Base-by-base conservation (phyloP, 2,888 invertebrate genomes). In the Pachydiplax longipennis region DNA sequence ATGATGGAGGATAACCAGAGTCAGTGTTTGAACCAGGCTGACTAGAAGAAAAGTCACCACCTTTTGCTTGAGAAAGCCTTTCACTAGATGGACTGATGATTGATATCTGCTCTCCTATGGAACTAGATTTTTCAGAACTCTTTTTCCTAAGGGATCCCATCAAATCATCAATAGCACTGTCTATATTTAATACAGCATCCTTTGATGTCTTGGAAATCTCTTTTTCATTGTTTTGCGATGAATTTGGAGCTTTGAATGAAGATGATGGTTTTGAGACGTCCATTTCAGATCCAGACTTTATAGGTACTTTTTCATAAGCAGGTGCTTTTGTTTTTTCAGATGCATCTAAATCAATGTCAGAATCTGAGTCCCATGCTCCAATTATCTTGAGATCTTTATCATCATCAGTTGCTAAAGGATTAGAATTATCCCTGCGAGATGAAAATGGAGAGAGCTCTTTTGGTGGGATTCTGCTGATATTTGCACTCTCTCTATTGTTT, bases 321-420 rank as follows among this genome's bases (percentile, higher is more conserved):
- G 48, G 87, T 22, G 61, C 87, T 61, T 87, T 87, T 8, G 61
- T n/a, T 65, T 61, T 61, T 37, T 61, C 87, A 87, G 61, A 37
- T 6, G 87, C 58, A 61, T 87, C 87, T 37, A 87, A 61, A 22
- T 87, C 87, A 37, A 87, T 87, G n/a, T 87, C 87, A 8, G 87
- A 87, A 87, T 87, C 87, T 12, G 87, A 87, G 87, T 87, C 87
- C 87, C 87, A 87, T 31, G 87, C 87, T 48, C 87, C 87, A 8
- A 87, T 87, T 37, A 87, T n/a, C 37, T 61, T 87, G 35, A 65
- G 37, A 10, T 87, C 58, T 31, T 73, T 73, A 61, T 87, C 61
- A 22, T 87, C 61, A 10, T 61, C 87, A 58, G 58, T 37, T 22
- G 37, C 58, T 6, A 37, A 3, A 1, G 87, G 87, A 61, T 87